Evolutionary conservation across 2,113 vertebrate genomes (phyloP), one percentile per base, ranked within the genome.

Genomic region (Ardeotis arabs): DNA sequence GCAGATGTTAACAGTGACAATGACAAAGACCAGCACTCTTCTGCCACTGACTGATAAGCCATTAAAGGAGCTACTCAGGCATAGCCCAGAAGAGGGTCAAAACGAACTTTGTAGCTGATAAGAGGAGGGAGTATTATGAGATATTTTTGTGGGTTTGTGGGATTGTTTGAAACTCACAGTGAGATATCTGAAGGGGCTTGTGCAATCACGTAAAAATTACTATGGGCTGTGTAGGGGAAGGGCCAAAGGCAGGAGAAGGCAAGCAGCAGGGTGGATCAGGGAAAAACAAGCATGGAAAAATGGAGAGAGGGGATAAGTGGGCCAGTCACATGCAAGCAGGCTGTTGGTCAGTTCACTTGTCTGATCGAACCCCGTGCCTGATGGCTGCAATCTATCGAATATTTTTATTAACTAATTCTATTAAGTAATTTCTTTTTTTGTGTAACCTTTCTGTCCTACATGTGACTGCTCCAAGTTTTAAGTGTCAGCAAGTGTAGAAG

Each of bases 351-450:
- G 20, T 70, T 82, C 31, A 16, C 4, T 21, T 66, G 22, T 63
- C 47, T 58, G 68, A 89, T 27, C 1, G 1, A 77, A 64, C 22
- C 29, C 39, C 63, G 31, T 2, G 2, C 22, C 37, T 68, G n/a
- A 53, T 62, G 45, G 20, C 41, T 7, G 0, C 55, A 66, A 35
- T 59, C 62, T 84, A 11, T 15, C 22, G 0, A 0, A 37, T n/a
- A 33, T 67, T 82, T 58, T 60, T 68, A 52, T 14, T 45, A 22
- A 75, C 25, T 80, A 25, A 44, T 69, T 74, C n/a, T 9, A 47
- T 47, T n/a, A n/a, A 21, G 8, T 6, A 12, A 1, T 7, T 35
- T 75, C 66, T 60, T 72, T 14, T 22, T 41, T 41, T 14, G 2
- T 53, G 19, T 73, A 84, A 58, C 16, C 28, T 66, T 7, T 66